A percentile compares a stretch with the other conserved stretches of the same genome.
Conservation (phyloP, 1,140 invertebrate species). For the Trichonephila clavata region DNA sequence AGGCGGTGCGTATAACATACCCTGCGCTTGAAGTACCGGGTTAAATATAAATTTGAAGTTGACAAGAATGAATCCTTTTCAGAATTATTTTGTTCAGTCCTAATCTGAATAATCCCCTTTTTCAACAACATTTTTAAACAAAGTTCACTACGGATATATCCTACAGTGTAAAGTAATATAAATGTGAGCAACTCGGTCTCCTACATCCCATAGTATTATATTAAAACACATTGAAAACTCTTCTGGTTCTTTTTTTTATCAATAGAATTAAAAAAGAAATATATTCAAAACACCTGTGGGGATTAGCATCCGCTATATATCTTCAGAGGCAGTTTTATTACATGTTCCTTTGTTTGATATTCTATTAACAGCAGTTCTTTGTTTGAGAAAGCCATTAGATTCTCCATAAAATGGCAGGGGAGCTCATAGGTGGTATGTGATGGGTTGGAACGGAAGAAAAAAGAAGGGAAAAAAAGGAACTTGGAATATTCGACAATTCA, state of each 20-base stretch:
- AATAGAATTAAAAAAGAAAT: not conserved
- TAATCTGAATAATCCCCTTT: too few species aligned
- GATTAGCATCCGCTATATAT: slow-evolving; percentile 23
- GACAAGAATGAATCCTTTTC: too few species aligned
- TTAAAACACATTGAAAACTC: not conserved
- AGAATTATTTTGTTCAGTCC: too few species aligned
- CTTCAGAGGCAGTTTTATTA: slow-evolving; percentile 27
- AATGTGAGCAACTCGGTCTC: not conserved
- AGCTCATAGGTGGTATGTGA: not conserved
- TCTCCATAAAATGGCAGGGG: not conserved
- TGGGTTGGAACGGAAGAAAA: not conserved
- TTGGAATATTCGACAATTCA: not conserved
- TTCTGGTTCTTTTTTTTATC: not conserved
- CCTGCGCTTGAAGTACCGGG: too few species aligned
- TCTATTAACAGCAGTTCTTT: slow-evolving; percentile 20
- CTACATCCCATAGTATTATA: not conserved
- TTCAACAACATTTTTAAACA: too few species aligned
- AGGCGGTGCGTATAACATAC: too few species aligned
- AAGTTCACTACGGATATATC: too few species aligned
- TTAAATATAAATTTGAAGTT: too few species aligned
- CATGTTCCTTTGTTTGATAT: not conserved
- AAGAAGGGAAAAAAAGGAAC: not conserved
- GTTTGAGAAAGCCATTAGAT: slow-evolving; percentile 1
- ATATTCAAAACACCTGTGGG: not conserved
- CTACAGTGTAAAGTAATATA: not conserved